Percentiles rank a stretch among this genome's conserved stretches.
Conservation (phyloP, 2,797 vertebrate species). For the Bovichtus diacanthus region DNA sequence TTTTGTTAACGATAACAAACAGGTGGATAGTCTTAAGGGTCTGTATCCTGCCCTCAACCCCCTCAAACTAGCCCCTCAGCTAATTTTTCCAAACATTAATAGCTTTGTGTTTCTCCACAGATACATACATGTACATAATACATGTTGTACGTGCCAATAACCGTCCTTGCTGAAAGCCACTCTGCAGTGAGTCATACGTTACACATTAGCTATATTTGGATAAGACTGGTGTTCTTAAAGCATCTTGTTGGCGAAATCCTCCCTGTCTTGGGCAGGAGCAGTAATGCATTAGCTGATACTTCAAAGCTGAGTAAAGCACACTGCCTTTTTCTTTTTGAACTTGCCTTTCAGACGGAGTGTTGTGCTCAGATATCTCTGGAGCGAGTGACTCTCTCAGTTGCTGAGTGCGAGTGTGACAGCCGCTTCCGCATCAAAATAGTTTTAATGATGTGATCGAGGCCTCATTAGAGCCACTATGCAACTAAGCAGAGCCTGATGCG, state of each 20-base stretch:
- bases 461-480: conserved; percentile 47
- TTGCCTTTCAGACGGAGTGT: conserved; percentile 74
- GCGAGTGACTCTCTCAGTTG: conserved; percentile 54
- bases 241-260: conserved; percentile 52
- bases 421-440: conserved; percentile 54
- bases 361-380: conserved; percentile 66
- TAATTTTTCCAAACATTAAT: conserved; percentile 2
- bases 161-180: conserved; percentile 29
- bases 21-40: neutral
- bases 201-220: conserved; percentile 43
- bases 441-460: conserved; percentile 71
- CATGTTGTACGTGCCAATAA: conserved; percentile 10
- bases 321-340: conserved; percentile 76
- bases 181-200: conserved; percentile 51
- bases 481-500: conserved; percentile 31
- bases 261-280: conserved; percentile 28
- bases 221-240: conserved; percentile 40
- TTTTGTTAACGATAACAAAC: neutral
- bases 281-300: conserved; percentile 50
- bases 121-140: conserved; percentile 1
- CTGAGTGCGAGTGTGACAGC: conserved; percentile 48
- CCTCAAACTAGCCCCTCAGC: neutral
- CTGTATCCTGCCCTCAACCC: neutral
- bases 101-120: conserved; percentile 15
- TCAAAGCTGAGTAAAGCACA: conserved; percentile 68